These are phyloP conservation scores for Gymnobelideus leadbeateri DNA, from an alignment of 2,113 vertebrate species.

Conservation along the genomic window DNA sequence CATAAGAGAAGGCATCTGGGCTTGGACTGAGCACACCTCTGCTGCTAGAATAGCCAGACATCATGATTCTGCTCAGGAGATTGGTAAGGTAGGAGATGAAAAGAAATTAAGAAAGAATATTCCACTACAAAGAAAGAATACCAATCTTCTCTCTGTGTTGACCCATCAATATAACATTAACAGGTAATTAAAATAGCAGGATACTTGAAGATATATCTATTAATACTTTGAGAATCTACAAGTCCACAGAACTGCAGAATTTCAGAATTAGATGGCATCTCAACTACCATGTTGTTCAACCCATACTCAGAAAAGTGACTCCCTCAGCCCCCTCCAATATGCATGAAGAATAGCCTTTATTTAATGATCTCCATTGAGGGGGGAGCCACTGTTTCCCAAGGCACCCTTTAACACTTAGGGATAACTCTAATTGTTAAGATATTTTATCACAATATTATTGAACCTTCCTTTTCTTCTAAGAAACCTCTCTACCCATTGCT, in stretches of 20 bases:
- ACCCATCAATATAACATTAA: no score
- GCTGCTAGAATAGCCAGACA: neutral
- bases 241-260: no score
- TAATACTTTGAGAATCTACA: no score
- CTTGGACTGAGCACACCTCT: neutral
- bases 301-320: neutral
- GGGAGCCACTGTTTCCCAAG: neutral
- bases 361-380: neutral
- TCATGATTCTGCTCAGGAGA: neutral
- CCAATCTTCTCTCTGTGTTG: no score
- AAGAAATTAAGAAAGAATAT: no score
- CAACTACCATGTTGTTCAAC: neutral
- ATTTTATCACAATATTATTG: neutral
- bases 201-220: no score
- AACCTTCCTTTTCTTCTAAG: neutral
- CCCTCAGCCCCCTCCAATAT: neutral
- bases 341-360: neutral
- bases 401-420: neutral
- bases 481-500: no score
- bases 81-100: neutral
- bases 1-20: neutral
- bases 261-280: no score
- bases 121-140: no score
- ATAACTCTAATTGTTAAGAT: neutral
- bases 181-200: no score